Base-by-base conservation (phyloP, 2,888 invertebrate genomes). In the Eledona agricola region DNA sequence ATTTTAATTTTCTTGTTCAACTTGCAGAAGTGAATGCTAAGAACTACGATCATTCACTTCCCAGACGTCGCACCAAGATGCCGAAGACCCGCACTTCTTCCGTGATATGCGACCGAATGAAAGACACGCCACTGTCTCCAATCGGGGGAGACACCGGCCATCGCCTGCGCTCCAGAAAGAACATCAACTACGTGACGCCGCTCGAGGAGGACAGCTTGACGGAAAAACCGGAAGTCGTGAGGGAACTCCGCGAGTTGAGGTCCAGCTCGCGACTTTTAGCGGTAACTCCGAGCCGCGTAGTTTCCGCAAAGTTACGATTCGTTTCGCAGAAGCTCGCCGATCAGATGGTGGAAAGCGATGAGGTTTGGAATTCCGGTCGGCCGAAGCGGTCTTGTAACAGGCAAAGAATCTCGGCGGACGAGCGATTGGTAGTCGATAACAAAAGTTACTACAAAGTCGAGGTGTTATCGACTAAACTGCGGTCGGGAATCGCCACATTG, bases 371-470 rank as follows among this genome's bases (percentile, higher is more conserved):
- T 57, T 73, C 73, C 0, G 72, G 74, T 10, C 57, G 74, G 26
- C 73, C 75, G 6, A 74, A 75, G 57, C 63, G 76, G 38, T 55
- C 69, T 6, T 70, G 70, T 12, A 70, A 72, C 35, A 67, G 66
- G 47, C 66, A 63, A 28, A 72, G 72, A 49, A 57, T 63, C 16
- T 81, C 81, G 0, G 77, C 79, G 0, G 82, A 82, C 60, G 82
- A 82, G 58, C 76, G 80, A 54, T 67, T 81, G 5, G 77, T 80
- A n/a, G 77, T 78, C 51, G 81, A 81, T 58, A 73, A 72, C 61
- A 73, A 70, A 61, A 67, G 84, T 49, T 88, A 86, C 70, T 89
- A 88, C 67, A 87, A 87, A 69, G 86, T 88, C 6, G 88, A 88
- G 66, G 85, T 87, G 13, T 79, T 87, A 62, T 83, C 85, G 52